Evolutionary conservation across 2,113 vertebrate genomes (phyloP), one percentile per base, ranked within the genome.

Genomic region (Colinus virginianus): DNA sequence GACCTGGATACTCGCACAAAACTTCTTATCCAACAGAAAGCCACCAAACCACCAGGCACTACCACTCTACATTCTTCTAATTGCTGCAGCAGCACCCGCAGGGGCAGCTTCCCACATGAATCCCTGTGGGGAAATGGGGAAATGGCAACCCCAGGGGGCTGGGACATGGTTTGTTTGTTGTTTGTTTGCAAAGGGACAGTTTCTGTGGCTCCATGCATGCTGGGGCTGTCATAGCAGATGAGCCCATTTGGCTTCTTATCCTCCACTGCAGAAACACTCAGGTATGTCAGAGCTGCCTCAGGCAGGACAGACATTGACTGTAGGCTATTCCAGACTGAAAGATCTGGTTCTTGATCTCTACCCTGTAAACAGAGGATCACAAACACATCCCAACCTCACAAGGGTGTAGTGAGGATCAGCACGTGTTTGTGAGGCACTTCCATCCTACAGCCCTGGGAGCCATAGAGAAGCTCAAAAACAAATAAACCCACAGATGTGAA

Each of bases 351-450:
- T 87, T 6, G 23, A 55, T 79, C 92, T 21, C 78, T 78, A 64
- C 51, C 56, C 93, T 87, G 56, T 89, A 85, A 79, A 92, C 80
- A 5, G 74, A 84, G 32, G 78, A 87, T 94, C 89, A 92, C 87
- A 87, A 93, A 88, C 70, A 92, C 67, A 87, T 78, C 87, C 55
- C 22, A 1, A 34, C 45, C 80, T 93, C 78, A 34, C 55, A 78
- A 84, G 87, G 75, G 84, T 80, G 87, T 83, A 94, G 75, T 0
- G 0, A 91, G 42, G 69, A 62, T 38, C 46, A 42, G 36, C 3
- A 2, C 5, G 1, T 26, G 36, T 58, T 48, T 53, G 28, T 0
- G 1, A 61, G 75, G 67, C 30, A 0, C 56, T 75, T 7, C 32
- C 66, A 45, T 81, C 69, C 51, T 78, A 34, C 51, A 59, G 76